Evolutionary conservation across 2,888 invertebrate species (phyloP).

Genomic region (Peribatodes rhomboidaria): DNA sequence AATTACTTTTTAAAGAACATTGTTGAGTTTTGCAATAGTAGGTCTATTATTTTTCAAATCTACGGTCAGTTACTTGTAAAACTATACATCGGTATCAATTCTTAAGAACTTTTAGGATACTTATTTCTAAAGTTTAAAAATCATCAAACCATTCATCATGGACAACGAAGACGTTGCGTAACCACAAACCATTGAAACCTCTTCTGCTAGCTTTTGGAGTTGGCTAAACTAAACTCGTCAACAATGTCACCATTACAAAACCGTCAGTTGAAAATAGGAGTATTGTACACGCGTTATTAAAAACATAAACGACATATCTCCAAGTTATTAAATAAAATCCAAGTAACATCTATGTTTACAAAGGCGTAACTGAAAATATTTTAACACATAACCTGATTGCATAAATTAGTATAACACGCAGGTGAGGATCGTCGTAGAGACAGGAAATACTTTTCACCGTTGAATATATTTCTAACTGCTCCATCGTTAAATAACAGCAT

Average conservation of each 20-base stretch:
- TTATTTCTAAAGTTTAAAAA: no score
- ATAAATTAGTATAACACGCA: conserved; percentile 33
- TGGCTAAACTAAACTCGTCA: background rate
- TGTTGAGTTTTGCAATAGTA: no score
- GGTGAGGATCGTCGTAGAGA: conserved; percentile 21
- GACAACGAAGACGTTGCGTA: background rate
- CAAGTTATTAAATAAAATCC: background rate
- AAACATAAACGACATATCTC: background rate
- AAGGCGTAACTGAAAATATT: conserved; percentile 33
- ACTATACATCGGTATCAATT: no score
- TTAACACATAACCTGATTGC: conserved; percentile 28
- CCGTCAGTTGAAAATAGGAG: background rate
- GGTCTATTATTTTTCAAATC: no score
- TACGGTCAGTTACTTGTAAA: no score
- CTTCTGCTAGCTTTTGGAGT: background rate
- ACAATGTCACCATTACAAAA: background rate
- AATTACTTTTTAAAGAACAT: no score
- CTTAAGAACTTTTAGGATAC: no score
- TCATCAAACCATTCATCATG: background rate
- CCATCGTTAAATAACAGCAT: conserved; percentile 29
- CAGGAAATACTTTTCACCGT: conserved; percentile 27
- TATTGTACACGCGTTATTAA: background rate
- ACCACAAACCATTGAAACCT: background rate
- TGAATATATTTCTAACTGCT: conserved; percentile 31
- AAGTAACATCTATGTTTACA: conserved; percentile 14